phyloP scores from a whole-genome alignment of 2,797 vertebrate species.

The Anisognathus igniventris region DNA sequence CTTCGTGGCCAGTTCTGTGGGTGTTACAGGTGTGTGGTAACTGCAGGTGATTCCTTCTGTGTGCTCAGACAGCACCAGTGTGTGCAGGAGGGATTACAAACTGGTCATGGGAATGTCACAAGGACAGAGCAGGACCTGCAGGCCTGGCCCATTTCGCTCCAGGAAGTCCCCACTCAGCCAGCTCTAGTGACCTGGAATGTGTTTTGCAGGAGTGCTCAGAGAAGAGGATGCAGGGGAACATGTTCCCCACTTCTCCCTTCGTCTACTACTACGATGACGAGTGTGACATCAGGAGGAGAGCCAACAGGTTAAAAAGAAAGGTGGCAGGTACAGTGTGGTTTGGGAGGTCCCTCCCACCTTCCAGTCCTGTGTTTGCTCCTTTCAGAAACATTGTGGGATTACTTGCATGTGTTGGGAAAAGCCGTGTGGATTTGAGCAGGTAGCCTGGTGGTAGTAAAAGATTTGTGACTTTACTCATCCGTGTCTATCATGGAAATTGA shows the following conservation, averaged over 20 bases:
- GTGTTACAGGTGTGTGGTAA: fast-evolving
- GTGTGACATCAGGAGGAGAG: slow-evolving; percentile 73
- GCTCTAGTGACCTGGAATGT: slow-evolving; percentile 10
- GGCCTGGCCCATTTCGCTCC: neutral
- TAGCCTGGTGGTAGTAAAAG: neutral
- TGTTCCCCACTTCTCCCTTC: slow-evolving; percentile 79
- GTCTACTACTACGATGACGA: slow-evolving; percentile 82
- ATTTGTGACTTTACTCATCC: neutral
- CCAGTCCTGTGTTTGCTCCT: neutral
- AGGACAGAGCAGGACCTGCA: neutral
- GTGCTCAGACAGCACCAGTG: neutral
- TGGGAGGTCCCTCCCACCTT: neutral
- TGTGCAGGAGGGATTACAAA: neutral
- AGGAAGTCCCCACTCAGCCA: neutral
- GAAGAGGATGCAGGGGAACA: slow-evolving; percentile 82
- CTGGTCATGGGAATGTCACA: neutral
- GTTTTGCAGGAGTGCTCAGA: slow-evolving; percentile 81
- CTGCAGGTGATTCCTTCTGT: neutral
- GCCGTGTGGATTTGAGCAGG: neutral
- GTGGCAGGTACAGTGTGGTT: slow-evolving; percentile 74
- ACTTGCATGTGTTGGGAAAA: neutral
- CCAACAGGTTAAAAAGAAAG: slow-evolving; percentile 72
- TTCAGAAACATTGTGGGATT: neutral
- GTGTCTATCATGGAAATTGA: neutral
- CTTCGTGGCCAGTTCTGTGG: too few relatives aligned